Base-by-base conservation (phyloP, 1,140 invertebrate genomes). In the Philotrypesis tridentata region DNA sequence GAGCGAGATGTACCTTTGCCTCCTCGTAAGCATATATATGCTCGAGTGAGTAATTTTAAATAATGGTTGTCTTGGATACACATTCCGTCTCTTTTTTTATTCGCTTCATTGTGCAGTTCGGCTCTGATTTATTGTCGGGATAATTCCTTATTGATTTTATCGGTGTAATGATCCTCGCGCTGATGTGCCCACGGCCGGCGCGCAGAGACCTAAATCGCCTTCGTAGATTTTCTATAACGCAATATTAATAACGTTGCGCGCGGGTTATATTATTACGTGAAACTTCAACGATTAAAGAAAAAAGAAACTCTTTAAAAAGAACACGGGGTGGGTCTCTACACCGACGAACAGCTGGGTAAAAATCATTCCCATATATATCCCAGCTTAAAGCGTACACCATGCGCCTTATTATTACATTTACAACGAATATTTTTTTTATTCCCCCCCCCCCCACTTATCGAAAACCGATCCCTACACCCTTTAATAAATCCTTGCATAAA, bases 91-190 rank as follows among this genome's bases (percentile, higher is more conserved):
- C 37, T 31, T 73, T 73, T 67, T 14, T 63, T 40, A n/a, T n/a
- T n/a, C n/a, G n/a, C n/a, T 65, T 65, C 67, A 31, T 72, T n/a
- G 48, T 29, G n/a, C 23, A 21, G 27, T 27, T 68, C 27, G 55
- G 55, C 23, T 21, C 25, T 73, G 78, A 73, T 40, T 79, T 25
- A 79, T 79, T 40, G 37, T 11, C 60, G 25, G 40, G 8, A 17
- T n/a, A 43, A 72, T 71, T 65, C 14, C 61, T 73, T 63, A 80
- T 72, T 80, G 70, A 79, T 70, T 71, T 79, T 71, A 27, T 65
- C 40, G 48, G 21, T 55, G 21, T 55, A 55, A 55, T 55, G 21
- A 55, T n/a, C 2, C 3, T 17, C 17, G 48, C 1, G 21, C 0
- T 1, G 33, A 37, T 37, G 9, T 55, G 21, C n/a, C 7, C 17